Base-by-base conservation (phyloP, 1,140 invertebrate genomes). In the Brachionus asplanchnoidis region DNA sequence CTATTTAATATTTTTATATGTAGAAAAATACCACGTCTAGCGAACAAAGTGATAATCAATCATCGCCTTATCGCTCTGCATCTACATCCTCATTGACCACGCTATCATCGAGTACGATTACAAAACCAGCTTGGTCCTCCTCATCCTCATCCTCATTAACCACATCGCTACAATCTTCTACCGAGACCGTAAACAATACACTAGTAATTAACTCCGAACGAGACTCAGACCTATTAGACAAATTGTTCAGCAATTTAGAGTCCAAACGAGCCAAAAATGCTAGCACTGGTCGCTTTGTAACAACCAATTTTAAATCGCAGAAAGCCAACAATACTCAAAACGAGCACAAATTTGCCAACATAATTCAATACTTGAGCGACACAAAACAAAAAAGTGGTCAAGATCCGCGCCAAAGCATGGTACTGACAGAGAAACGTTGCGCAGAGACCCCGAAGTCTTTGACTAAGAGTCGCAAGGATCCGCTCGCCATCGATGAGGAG, bases 21-120 rank as follows among this genome's bases (percentile, higher is more conserved):
- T 73, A 77, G 73, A 77, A 46, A 77, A 50, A 77, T 77, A 77
- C 40, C 73, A 50, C n/a, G 73, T 73, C 68, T 73, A 73, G 68
- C 28, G 65, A 68, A 12, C 26, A 68, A 68, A 68, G 65, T 73
- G 42, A 77, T 20, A 77, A 77, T 77, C 73, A 77, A 77, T 46
- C 73, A 77, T 46, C 44, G 42, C 9, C 20, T 23, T 77, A 77
- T 77, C 73, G 73, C 17, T 77, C 40, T 12, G 5, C 40, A 77
- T 77, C 73, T 5, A 77, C 42, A 77, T 77, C 73, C 12, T 77
- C 73, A 77, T 75, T 75, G 20, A 75, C 70, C 44, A 75, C 70
- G 12, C 40, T 75, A 26, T 77, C 73, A 23, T 77, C 73, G 20
- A 73, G 28, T 40, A 73, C 68, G 12, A 46, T 77, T 46, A 50